Conservation (phyloP, 2,797 vertebrate species). For the Mormyrus proboscirostris region DNA sequence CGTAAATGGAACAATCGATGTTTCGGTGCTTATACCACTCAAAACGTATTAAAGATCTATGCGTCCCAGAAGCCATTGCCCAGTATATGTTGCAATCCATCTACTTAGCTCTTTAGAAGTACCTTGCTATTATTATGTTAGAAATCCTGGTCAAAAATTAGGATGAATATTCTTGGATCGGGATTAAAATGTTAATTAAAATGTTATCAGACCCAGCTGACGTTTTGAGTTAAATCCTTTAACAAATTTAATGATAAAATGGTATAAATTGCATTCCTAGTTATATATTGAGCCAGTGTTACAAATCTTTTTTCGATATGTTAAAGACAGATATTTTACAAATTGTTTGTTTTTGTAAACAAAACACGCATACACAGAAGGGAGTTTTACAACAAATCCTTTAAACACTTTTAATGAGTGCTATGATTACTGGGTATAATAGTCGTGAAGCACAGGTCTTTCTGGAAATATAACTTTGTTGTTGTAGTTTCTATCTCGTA, state of each 20-base stretch:
- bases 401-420: not conserved
- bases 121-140: not conserved
- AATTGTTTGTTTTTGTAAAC: not conserved
- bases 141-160: not conserved
- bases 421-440: not conserved
- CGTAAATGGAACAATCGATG: not conserved
- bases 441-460: not conserved
- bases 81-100: not conserved
- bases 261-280: not conserved
- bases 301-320: not conserved
- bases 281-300: not conserved
- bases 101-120: not conserved
- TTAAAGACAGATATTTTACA: not conserved
- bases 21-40: not conserved
- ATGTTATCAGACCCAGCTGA: not conserved
- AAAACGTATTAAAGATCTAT: not conserved
- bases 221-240: not conserved
- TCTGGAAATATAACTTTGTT: slow-evolving; percentile 1
- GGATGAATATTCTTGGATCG: not conserved
- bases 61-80: not conserved
- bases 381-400: not conserved
- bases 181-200: not conserved
- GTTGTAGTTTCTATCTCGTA: not conserved
- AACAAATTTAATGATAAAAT: not conserved
- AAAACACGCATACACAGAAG: not conserved